Evolutionary conservation across 1,140 invertebrate genomes (phyloP), one percentile per base, ranked within the genome.

Genomic region (Bombus huntii): DNA sequence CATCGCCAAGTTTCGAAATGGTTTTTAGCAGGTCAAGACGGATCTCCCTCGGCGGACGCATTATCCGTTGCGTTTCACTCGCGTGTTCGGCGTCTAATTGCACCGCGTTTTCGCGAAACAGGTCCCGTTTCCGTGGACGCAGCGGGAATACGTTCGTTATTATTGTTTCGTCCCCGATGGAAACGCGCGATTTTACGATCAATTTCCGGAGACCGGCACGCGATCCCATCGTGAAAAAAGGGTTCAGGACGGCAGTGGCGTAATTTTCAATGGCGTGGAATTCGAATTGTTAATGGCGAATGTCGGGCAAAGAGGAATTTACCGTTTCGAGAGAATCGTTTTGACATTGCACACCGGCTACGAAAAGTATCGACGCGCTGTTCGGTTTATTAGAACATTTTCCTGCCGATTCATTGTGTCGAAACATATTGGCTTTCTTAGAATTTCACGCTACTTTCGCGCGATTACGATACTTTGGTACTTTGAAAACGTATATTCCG

Each of bases 31-130:
- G 44, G 42, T 53, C 73, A 53, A 74, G 44, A 74, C 31, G 44
- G 31, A 74, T 74, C 73, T 53, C 44, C 73, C 73, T 74, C 73
- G 44, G 18, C 31, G 44, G 73, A 34, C 73, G 44, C 31, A 34
- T 74, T 74, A 53, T 34, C n/a, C 73, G 18, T 34, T 10, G 22
- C 22, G 73, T 39, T 47, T 15, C n/a, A 12, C 37, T 13, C 5
- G 42, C 44, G 42, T 74, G 73, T 53, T n/a, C 73, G 5, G 5
- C 0, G 9, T 42, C 73, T 44, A 74, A 74, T 74, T 74, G 42
- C 22, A 13, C 3, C 15, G 72, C 42, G 42, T 44, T 73, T 73
- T 6, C 72, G 10, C 9, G n/a, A 31, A 44, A 44, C 42, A 44
- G 72, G 10, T 66, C 13, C 18, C 9, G 18, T 31, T 34, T 22